Evolutionary conservation across 2,888 invertebrate genomes (phyloP), one percentile per base, ranked within the genome.

Genomic region (Plebejus melissa): DNA sequence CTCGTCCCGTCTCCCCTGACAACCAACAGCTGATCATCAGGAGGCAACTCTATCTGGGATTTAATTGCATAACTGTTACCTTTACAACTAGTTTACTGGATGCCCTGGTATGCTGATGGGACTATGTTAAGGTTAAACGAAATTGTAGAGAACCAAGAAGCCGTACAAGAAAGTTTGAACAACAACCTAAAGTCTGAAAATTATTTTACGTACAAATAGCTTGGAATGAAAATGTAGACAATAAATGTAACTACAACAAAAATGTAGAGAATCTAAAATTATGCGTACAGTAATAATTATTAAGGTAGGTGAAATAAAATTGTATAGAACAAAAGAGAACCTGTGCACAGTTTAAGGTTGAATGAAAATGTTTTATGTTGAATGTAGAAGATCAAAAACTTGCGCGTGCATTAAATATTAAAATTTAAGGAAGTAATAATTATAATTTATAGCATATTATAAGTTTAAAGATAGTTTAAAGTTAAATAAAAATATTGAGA

Each of bases 1-100:
- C 90, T 89, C 82, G 81, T 70, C 28, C 46, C 69, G 76, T 69
- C 69, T 78, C 79, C 76, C 78, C 78, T 76, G 75, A 76, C 76
- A 60, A 77, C 46, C 78, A 76, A 79, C 79, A 71, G 41, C 72
- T 78, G 79, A 78, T 81, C 81, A 75, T 76, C 78, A 77, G 74
- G 32, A 54, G 32, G 65, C 74, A 76, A 76, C 74, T 72, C 74
- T 58, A 71, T 71, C 65, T 65, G 32, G 32, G 65, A 65, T 65
- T 65, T 65, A 65, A 65, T 65, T 65, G 65, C 65, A 65, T 65
- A 65, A 65, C 65, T 65, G 65, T 65, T 60, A 4, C 22, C 9
- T 28, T 28, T 28, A 11, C 7, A 58, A 22, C 60, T 60, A 60
- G 60, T 28, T 60, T 60, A 54, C 54, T 54, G 16, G 16, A 54